A percentile compares a stretch with the other conserved stretches of the same genome.
phyloP scores from a whole-genome alignment of 2,113 vertebrate genomes.

The Acanthochromis polyacanthus region DNA sequence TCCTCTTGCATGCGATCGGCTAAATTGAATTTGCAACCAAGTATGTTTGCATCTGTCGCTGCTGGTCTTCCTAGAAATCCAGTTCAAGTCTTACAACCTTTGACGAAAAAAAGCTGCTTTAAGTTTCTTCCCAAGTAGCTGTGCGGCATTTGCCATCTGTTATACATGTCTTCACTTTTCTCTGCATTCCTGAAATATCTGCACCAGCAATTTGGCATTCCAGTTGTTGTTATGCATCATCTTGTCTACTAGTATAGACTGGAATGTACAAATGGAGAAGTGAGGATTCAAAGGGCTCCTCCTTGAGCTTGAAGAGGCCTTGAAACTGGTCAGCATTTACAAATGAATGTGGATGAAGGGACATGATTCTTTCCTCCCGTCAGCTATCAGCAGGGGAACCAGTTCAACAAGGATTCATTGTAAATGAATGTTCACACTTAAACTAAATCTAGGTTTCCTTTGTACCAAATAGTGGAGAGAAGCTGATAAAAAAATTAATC shows the following conservation, averaged over 20 bases:
- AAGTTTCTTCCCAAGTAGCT: constrained; percentile 6
- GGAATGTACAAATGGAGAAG: constrained; percentile 19
- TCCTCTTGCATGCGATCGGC: constrained; percentile 26
- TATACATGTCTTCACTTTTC: constrained; percentile 36
- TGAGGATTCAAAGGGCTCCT: constrained; percentile 3
- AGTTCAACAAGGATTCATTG: background rate
- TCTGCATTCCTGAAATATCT: constrained; percentile 64
- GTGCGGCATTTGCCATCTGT: constrained; percentile 41
- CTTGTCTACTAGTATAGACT: constrained; percentile 30
- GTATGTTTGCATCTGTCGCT: background rate
- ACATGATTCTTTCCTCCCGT: background rate
- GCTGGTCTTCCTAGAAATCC: background rate
- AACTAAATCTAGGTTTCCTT: background rate
- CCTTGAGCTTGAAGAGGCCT: background rate
- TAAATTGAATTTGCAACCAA: constrained; percentile 13
- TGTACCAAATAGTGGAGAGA: background rate
- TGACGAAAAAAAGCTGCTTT: background rate
- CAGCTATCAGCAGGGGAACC: background rate
- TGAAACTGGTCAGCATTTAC: constrained; percentile 21
- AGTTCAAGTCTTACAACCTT: background rate
- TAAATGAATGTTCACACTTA: constrained; percentile 4
- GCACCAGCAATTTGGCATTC: constrained; percentile 56
- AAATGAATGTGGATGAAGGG: constrained; percentile 25
- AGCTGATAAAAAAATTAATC: background rate
- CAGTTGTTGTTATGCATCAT: constrained; percentile 68